These are phyloP conservation scores for Lepus townsendii DNA, from an alignment of 2,797 vertebrate genomes.

Conservation along the genomic window DNA sequence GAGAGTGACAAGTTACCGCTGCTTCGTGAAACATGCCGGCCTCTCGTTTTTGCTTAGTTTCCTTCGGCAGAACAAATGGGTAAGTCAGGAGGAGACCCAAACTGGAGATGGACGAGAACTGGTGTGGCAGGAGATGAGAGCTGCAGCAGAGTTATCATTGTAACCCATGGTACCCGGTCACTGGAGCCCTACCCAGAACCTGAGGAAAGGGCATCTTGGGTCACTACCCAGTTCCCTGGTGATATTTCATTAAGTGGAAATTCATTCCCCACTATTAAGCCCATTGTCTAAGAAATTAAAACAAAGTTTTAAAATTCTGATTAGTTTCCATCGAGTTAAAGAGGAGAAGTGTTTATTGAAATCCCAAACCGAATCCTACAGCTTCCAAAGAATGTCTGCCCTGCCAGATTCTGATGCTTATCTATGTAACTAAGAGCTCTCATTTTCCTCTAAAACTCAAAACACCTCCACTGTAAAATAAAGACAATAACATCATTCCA, in stretches of 20 bases:
- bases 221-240: background rate
- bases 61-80: constrained; percentile 30
- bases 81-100: background rate
- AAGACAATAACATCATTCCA: constrained; percentile 10
- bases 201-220: background rate
- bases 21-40: background rate
- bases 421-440: background rate
- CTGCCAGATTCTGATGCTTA: background rate
- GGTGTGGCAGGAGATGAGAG: background rate
- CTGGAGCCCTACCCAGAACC: background rate
- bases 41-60: constrained; percentile 49
- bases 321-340: constrained; percentile 21
- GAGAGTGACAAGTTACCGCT: constrained; percentile 60
- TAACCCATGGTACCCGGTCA: background rate
- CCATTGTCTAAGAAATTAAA: constrained; percentile 52
- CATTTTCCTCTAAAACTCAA: background rate
- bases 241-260: constrained; percentile 33
- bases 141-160: background rate
- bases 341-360: background rate
- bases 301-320: constrained; percentile 34
- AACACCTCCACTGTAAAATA: constrained; percentile 2
- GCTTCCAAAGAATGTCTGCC: constrained; percentile 5
- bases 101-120: background rate
- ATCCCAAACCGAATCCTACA: constrained; percentile 9
- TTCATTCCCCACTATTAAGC: background rate